Percentiles rank a stretch among this genome's conserved stretches.
Evolutionary conservation across 2,797 vertebrate species (phyloP).

Genomic region (Halcyon badia): DNA sequence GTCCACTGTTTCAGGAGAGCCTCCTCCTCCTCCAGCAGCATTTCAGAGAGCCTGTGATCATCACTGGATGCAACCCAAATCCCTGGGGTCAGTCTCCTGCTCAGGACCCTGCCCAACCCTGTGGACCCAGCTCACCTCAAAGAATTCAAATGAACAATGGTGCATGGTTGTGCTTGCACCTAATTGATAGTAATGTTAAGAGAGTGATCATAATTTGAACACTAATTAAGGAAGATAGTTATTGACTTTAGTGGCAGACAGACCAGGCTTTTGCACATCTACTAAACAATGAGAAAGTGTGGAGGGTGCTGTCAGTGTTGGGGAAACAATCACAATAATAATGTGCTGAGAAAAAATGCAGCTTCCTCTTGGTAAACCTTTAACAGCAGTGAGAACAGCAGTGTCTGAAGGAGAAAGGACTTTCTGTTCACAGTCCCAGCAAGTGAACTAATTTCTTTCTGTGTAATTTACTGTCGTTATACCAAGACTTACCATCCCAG

Average conservation of each 20-base stretch:
- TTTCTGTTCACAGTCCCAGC: not conserved
- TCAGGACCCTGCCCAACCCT: not conserved
- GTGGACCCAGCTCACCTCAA: accelerated
- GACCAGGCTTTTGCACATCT: not conserved
- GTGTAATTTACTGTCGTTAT: not conserved
- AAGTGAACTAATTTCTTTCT: not conserved
- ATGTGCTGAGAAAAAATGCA: not conserved
- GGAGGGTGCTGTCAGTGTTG: not conserved
- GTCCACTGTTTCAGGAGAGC: accelerated
- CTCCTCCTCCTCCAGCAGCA: not conserved
- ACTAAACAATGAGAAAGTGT: constrained; percentile 18
- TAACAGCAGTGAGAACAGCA: not conserved
- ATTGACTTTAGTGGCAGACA: constrained; percentile 39
- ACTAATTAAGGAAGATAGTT: constrained; percentile 42
- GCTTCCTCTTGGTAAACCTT: not conserved
- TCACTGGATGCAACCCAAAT: not conserved
- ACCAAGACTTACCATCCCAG: not conserved
- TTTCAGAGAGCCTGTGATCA: not conserved
- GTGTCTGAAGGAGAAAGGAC: not conserved
- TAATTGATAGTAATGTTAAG: constrained; percentile 27
- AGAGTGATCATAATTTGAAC: not conserved
- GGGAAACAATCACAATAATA: not conserved
- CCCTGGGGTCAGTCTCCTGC: not conserved
- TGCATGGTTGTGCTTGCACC: not conserved
- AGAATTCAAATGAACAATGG: not conserved